Evolutionary conservation across 2,797 vertebrate species (phyloP).

Genomic region (Vireo griseus): DNA sequence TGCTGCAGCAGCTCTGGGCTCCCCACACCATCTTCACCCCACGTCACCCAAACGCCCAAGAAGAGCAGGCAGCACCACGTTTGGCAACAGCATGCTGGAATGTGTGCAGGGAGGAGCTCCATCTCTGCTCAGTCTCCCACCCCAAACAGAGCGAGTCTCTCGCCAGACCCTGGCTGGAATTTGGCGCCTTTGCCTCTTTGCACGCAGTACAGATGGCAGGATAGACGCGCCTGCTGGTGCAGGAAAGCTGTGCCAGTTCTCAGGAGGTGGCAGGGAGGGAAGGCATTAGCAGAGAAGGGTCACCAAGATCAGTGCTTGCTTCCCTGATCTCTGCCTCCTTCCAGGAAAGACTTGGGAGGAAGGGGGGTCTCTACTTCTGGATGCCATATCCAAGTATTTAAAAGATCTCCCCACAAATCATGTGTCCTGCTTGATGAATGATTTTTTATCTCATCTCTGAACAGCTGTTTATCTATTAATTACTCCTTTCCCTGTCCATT

Average conservation of each 20-base stretch:
- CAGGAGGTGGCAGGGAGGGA: not conserved
- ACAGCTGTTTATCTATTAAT: not conserved
- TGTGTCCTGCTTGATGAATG: not conserved
- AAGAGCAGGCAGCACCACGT: not conserved
- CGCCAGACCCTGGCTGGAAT: slow-evolving; percentile 35
- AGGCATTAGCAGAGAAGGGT: not conserved
- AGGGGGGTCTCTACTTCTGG: not conserved
- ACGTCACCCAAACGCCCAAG: accelerated
- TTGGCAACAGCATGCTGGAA: not conserved
- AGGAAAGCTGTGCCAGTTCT: slow-evolving; percentile 26
- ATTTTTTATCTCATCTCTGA: not conserved
- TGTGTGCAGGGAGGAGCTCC: not conserved
- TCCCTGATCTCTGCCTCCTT: not conserved
- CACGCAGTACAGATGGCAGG: slow-evolving; percentile 38
- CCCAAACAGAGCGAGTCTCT: not conserved
- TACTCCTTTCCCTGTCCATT: not conserved
- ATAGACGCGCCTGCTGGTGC: slow-evolving; percentile 22
- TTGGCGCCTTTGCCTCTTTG: not conserved
- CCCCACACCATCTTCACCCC: not conserved
- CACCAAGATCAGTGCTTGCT: not conserved
- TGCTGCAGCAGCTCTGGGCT: not conserved
- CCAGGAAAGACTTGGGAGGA: not conserved
- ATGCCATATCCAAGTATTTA: not conserved
- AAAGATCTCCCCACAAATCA: not conserved
- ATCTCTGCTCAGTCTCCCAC: not conserved